These are phyloP conservation scores for Mustela nigripes DNA, from an alignment of 2,113 vertebrate genomes.

Conservation along the genomic window DNA sequence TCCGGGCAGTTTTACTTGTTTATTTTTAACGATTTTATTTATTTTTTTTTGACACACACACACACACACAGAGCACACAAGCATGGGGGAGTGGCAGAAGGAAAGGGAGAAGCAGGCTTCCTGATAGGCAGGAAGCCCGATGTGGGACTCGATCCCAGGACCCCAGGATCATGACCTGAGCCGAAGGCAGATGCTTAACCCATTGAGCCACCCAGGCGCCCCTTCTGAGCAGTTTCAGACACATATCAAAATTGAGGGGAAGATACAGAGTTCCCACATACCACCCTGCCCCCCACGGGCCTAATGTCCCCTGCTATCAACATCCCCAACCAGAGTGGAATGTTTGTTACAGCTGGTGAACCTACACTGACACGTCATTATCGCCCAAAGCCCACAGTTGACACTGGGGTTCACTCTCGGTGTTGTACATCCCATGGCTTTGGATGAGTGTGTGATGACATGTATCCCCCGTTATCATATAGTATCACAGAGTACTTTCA, in stretches of 20 bases:
- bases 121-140: neutral
- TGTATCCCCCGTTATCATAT: neutral
- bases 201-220: neutral
- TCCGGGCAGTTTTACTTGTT: neutral
- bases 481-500: neutral
- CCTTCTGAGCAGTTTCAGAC: neutral
- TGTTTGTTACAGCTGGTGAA: neutral
- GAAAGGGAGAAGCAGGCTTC: neutral
- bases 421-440: neutral
- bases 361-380: neutral
- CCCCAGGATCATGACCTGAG: neutral
- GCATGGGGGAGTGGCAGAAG: too few species aligned
- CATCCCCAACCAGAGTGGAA: neutral
- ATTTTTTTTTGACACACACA: neutral
- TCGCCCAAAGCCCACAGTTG: neutral
- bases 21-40: neutral
- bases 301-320: neutral
- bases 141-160: neutral
- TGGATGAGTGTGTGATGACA: too few species aligned
- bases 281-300: fast-evolving
- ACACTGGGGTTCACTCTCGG: neutral
- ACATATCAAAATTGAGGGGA: neutral
- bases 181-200: neutral
- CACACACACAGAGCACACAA: neutral
- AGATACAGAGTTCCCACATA: neutral